A percentile compares a stretch with the other conserved stretches of the same genome.
phyloP scores from a whole-genome alignment of 2,113 vertebrate genomes.

The Pachyramphus minor region DNA sequence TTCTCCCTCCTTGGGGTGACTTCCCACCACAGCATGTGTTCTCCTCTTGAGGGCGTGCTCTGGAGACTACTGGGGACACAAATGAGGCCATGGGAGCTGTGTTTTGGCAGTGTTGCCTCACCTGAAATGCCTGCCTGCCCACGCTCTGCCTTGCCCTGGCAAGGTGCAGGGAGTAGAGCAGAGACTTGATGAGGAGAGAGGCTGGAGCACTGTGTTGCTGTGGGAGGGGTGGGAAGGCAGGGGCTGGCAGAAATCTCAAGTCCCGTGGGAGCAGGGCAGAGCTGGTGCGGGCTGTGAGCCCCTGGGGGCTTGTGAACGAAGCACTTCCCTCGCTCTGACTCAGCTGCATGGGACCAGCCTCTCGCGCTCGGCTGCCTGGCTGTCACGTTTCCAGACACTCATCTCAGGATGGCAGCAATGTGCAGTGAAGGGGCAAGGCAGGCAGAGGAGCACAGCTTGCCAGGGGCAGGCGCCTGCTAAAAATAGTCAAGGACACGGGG shows the following conservation, averaged over 20 bases:
- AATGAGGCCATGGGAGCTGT: neutral
- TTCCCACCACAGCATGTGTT: neutral
- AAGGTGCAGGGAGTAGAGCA: neutral
- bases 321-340: conserved; percentile 20
- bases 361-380: neutral
- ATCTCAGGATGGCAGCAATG: conserved; percentile 68
- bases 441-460: conserved; percentile 60
- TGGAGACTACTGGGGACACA: neutral
- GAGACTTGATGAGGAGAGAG: neutral
- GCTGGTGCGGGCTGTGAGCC: neutral
- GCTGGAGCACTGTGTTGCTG: neutral
- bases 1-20: neutral
- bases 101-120: neutral
- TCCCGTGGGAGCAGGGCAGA: neutral
- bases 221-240: neutral
- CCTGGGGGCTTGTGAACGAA: neutral
- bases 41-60: neutral
- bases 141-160: conserved; percentile 13
- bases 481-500: conserved; percentile 63
- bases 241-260: neutral
- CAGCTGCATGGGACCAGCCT: conserved; percentile 56
- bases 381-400: conserved; percentile 64
- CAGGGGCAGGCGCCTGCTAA: conserved; percentile 64
- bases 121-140: conserved; percentile 19
- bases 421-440: conserved; percentile 61